These are phyloP conservation scores for Acrobasis consociella DNA, from an alignment of 2,888 invertebrate genomes.

Conservation along the genomic window DNA sequence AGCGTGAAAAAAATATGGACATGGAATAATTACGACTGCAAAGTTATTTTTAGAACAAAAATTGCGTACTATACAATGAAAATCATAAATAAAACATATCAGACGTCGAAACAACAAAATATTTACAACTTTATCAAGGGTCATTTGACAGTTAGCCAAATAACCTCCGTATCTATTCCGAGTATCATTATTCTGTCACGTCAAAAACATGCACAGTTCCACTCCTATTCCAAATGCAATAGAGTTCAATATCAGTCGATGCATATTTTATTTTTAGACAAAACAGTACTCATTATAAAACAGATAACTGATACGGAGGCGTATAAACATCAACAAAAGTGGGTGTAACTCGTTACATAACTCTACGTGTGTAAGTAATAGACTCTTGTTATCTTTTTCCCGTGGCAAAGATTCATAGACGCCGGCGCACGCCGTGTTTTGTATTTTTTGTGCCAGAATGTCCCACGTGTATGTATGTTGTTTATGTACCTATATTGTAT, in stretches of 20 bases:
- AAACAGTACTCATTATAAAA: slow-evolving; percentile 1
- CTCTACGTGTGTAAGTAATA: neutral
- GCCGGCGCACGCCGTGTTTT: too few species aligned
- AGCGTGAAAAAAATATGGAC: too few species aligned
- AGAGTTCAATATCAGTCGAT: neutral
- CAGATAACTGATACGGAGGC: slow-evolving; percentile 27
- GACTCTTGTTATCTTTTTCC: neutral
- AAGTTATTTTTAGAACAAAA: neutral
- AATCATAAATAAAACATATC: neutral
- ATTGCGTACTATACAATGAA: neutral
- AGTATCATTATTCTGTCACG: neutral
- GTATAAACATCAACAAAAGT: slow-evolving; percentile 45
- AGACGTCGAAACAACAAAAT: neutral
- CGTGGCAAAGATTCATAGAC: too few species aligned
- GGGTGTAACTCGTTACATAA: slow-evolving; percentile 29
- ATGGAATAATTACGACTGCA: too few species aligned
- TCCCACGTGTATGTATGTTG: too few species aligned
- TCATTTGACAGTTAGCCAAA: slow-evolving; percentile 23
- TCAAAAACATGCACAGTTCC: neutral
- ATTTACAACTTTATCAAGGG: slow-evolving; percentile 18
- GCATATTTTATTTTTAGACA: neutral
- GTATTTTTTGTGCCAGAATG: too few species aligned
- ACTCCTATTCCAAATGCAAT: neutral
- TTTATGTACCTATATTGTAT: too few species aligned
- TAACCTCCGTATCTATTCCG: slow-evolving; percentile 3